Conservation (phyloP, 2,113 vertebrate genomes). For the Hypomesus transpacificus region DNA sequence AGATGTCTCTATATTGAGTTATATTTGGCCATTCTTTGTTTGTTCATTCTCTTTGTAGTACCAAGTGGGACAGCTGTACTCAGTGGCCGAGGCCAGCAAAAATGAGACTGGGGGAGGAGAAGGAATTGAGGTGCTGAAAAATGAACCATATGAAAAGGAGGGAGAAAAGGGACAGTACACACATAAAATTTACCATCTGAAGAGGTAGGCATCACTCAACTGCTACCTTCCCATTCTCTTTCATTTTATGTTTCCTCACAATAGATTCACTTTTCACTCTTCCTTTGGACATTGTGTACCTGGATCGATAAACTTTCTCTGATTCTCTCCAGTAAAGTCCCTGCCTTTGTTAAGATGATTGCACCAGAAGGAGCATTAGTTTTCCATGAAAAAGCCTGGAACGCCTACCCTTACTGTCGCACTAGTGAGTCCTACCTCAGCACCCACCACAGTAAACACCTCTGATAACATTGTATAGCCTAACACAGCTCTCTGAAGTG, state of each 20-base stretch:
- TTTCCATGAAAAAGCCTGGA: constrained; percentile 97
- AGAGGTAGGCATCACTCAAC: constrained; percentile 64
- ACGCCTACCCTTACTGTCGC: constrained; percentile 95
- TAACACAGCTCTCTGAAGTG: too few relatives aligned
- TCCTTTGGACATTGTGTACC: neutral
- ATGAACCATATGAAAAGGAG: constrained; percentile 94
- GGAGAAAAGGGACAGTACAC: constrained; percentile 94
- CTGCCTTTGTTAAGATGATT: constrained; percentile 91
- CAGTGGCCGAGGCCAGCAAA: constrained; percentile 97
- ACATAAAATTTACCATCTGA: constrained; percentile 95
- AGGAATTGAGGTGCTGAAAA: constrained; percentile 95
- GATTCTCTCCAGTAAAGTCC: constrained; percentile 85
- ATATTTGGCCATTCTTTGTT: neutral
- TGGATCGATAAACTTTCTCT: neutral
- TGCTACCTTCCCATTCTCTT: neutral
- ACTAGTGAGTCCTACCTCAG: too few relatives aligned
- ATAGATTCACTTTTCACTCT: too few relatives aligned
- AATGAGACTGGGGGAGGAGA: constrained; percentile 97
- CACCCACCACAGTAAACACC: too few relatives aligned
- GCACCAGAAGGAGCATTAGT: constrained; percentile 95
- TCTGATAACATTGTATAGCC: too few relatives aligned
- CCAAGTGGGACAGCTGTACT: constrained; percentile 95
- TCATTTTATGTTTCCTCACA: too few relatives aligned
- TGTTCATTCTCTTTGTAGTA: constrained; percentile 70
- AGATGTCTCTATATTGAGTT: neutral